These are phyloP conservation scores for Steinernema hermaphroditum DNA, from an alignment of 2,888 invertebrate species.

Conservation along the genomic window DNA sequence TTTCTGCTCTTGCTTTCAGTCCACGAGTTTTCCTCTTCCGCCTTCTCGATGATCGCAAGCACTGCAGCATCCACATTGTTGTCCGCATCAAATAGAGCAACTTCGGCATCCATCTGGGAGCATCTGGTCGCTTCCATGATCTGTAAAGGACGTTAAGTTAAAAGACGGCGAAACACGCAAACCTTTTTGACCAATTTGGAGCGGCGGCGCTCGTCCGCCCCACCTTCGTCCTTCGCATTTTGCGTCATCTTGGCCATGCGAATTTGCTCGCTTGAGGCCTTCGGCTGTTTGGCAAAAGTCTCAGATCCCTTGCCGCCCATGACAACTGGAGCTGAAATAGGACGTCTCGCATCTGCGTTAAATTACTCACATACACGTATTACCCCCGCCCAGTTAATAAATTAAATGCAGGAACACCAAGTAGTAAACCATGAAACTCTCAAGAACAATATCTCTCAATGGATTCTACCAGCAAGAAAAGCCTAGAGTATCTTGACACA, in stretches of 20 bases:
- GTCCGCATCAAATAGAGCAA: conserved; percentile 57
- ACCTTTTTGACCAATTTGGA: conserved; percentile 35
- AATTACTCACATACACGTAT: too few species aligned
- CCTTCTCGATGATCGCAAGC: conserved; percentile 51
- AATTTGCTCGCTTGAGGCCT: background rate
- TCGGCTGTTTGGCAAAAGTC: background rate
- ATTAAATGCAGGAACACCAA: too few species aligned
- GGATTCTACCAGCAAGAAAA: too few species aligned
- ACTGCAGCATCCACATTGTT: conserved; percentile 58
- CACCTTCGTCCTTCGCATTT: background rate
- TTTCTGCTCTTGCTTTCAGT: conserved; percentile 44
- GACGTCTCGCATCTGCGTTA: too few species aligned
- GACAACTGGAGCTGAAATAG: conserved; percentile 8
- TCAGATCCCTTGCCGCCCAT: conserved; percentile 10
- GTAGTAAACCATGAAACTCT: too few species aligned
- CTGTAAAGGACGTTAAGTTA: conserved; percentile 41
- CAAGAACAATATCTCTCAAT: too few species aligned
- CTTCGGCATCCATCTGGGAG: conserved; percentile 57
- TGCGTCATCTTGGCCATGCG: conserved; percentile 5
- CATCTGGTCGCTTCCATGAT: conserved; percentile 62
- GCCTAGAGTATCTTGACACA: too few species aligned
- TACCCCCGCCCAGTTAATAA: too few species aligned
- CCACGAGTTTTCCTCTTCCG: conserved; percentile 51
- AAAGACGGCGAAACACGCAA: background rate
- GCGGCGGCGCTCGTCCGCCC: background rate